Evolutionary conservation across 1,140 invertebrate species (phyloP).

Genomic region (Orchestia grillus): DNA sequence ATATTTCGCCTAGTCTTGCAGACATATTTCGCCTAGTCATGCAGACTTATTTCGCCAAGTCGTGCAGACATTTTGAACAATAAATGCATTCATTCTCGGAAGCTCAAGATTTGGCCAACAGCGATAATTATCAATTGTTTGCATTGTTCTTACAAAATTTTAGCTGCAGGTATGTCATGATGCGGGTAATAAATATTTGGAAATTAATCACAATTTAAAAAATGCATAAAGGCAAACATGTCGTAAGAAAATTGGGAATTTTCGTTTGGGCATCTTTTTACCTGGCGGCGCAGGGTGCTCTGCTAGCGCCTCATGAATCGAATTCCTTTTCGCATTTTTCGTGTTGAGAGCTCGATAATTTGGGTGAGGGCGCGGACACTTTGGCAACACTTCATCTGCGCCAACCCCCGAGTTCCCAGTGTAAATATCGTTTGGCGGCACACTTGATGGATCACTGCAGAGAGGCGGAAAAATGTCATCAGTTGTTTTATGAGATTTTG

Average conservation of each 20-base stretch:
- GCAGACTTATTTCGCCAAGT: too few species aligned
- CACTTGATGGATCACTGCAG: slow-evolving; percentile 41
- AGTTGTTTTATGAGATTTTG: slow-evolving; percentile 49
- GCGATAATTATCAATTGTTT: too few species aligned
- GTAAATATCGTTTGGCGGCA: slow-evolving; percentile 26
- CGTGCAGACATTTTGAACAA: too few species aligned
- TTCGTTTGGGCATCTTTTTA: neutral
- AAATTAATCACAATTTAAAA: too few species aligned
- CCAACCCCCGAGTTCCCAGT: neutral
- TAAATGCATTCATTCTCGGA: too few species aligned
- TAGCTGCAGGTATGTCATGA: too few species aligned
- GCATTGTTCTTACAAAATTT: too few species aligned
- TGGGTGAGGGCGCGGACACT: neutral
- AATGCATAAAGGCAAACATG: too few species aligned
- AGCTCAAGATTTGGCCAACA: too few species aligned
- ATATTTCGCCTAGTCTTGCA: too few species aligned
- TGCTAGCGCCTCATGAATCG: neutral
- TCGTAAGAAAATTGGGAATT: neutral
- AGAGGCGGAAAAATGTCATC: slow-evolving; percentile 39
- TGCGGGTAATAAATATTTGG: too few species aligned
- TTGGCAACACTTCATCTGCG: neutral
- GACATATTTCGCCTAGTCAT: too few species aligned
- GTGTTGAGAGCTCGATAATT: neutral
- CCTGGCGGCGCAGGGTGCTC: neutral
- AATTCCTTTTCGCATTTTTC: neutral